Percentiles rank a stretch among this genome's conserved stretches.
Conservation (phyloP, 2,797 vertebrate genomes). For the Lepus townsendii region DNA sequence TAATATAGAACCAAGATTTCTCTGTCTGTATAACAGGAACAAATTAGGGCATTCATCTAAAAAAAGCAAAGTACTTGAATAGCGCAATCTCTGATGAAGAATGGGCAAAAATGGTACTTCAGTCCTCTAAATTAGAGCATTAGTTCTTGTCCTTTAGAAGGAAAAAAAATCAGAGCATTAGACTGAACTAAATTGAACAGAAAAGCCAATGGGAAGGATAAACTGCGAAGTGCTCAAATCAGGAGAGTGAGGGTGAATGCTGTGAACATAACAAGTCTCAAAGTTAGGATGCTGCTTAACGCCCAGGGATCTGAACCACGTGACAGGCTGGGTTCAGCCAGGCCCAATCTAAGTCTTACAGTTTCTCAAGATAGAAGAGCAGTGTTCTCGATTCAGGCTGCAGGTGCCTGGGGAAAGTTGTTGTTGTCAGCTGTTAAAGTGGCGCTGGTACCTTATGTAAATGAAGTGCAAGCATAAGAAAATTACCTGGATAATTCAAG, state of each 20-base stretch:
- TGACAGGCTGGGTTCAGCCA: constrained; percentile 20
- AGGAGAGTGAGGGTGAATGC: constrained; percentile 75
- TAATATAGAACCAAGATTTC: constrained; percentile 81
- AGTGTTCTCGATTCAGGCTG: constrained; percentile 34
- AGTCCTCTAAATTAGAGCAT: constrained; percentile 82
- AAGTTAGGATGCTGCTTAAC: constrained; percentile 68
- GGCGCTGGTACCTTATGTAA: constrained; percentile 35
- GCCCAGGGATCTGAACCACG: constrained; percentile 57
- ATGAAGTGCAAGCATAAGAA: constrained; percentile 49
- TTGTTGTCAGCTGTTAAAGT: constrained; percentile 31
- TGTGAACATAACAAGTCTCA: constrained; percentile 76
- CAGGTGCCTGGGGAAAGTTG: background rate
- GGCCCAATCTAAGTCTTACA: constrained; percentile 58
- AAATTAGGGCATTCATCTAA: constrained; percentile 84
- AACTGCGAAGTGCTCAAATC: constrained; percentile 79
- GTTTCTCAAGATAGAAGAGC: constrained; percentile 77
- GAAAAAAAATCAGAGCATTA: constrained; percentile 75
- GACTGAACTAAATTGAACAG: constrained; percentile 78
- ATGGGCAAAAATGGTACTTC: constrained; percentile 82
- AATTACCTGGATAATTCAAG: background rate
- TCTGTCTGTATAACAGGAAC: constrained; percentile 75
- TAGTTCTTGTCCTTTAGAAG: constrained; percentile 76
- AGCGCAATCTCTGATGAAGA: constrained; percentile 85
- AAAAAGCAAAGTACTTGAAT: constrained; percentile 83
- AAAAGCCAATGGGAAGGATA: constrained; percentile 78